Percentiles rank a stretch among this genome's conserved stretches.
Conservation (phyloP, 2,888 invertebrate species). For the Harpagoxenus sublaevis region DNA sequence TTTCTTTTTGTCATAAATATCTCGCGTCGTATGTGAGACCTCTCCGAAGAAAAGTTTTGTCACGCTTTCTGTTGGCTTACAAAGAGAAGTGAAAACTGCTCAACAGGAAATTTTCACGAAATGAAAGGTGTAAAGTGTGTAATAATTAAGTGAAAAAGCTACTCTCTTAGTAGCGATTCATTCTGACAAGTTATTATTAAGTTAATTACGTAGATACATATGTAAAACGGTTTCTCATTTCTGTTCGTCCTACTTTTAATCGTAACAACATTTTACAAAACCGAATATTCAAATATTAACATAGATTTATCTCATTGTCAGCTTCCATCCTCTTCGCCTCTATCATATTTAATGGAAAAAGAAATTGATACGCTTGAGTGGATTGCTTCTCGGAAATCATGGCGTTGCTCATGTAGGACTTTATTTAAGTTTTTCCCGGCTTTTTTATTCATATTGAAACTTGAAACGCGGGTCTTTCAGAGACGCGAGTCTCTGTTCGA, state of each 20-base stretch:
- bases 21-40: neutral
- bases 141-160: neutral
- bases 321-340: neutral
- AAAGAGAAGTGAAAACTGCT: conserved; percentile 2
- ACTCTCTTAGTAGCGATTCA: neutral
- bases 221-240: neutral
- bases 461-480: neutral
- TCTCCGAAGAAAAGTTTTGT: neutral
- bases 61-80: neutral
- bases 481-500: neutral
- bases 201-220: neutral
- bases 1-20: neutral
- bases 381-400: conserved; percentile 41
- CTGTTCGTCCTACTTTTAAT: neutral
- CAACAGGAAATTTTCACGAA: neutral
- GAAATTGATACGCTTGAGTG: conserved; percentile 2
- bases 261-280: neutral
- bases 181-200: neutral
- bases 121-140: neutral
- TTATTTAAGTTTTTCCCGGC: conserved; percentile 6
- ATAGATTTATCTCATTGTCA: neutral
- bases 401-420: neutral
- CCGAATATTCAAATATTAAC: neutral
- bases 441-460: conserved; percentile 4
- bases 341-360: neutral